These are phyloP conservation scores for Dipodomys ordii DNA, from an alignment of 2,113 vertebrate genomes.

Conservation along the genomic window DNA sequence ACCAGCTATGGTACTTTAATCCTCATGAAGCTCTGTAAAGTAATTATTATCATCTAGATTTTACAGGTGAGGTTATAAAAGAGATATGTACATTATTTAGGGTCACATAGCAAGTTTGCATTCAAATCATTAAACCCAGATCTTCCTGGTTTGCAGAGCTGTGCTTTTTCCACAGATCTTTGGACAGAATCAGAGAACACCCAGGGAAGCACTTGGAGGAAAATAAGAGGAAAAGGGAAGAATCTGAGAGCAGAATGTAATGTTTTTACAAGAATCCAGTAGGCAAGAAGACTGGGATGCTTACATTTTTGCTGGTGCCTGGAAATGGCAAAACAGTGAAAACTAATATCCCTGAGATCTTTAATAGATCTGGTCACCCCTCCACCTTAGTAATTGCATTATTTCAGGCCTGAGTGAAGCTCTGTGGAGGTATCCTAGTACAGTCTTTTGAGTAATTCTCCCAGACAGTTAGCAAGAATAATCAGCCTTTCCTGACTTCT, in stretches of 20 bases:
- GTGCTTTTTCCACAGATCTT: background rate
- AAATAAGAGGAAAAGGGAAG: constrained; percentile 6
- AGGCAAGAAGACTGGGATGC: background rate
- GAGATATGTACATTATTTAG: background rate
- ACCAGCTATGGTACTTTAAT: background rate
- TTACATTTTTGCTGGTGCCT: background rate
- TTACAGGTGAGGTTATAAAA: background rate
- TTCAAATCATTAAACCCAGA: background rate
- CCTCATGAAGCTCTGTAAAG: background rate
- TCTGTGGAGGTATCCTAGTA: background rate
- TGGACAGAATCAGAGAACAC: constrained; percentile 8
- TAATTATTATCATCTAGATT: constrained; percentile 4
- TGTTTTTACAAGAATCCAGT: background rate
- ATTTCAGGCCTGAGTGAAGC: background rate
- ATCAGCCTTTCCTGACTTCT: background rate
- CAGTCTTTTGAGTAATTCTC: background rate
- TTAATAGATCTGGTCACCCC: background rate
- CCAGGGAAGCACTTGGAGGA: background rate
- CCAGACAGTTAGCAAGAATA: background rate
- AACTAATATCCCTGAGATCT: background rate
- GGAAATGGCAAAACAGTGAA: background rate
- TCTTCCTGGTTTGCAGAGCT: background rate
- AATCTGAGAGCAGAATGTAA: background rate
- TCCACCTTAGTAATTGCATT: background rate
- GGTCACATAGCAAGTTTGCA: background rate